These are phyloP conservation scores for Numenius phaeopus DNA, from an alignment of 2,797 vertebrate genomes.

Conservation along the genomic window DNA sequence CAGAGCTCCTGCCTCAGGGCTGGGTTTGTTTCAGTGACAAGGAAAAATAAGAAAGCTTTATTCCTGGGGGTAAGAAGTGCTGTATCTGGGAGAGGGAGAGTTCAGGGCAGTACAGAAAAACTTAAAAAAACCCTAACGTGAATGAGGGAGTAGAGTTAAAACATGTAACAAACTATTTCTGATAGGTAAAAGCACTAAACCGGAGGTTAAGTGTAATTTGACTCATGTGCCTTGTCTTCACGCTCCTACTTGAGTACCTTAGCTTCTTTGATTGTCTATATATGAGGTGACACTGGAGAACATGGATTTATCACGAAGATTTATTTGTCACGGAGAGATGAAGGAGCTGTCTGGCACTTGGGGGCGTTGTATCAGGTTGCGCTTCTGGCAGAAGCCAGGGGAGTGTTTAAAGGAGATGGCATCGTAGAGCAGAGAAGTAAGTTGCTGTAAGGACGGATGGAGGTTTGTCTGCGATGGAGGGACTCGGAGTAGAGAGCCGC, in stretches of 20 bases:
- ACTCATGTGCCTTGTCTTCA: not conserved
- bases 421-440: slow-evolving; percentile 3
- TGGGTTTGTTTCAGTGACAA: not conserved
- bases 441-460: slow-evolving; percentile 27
- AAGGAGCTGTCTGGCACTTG: slow-evolving; percentile 33
- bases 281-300: slow-evolving; percentile 38
- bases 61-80: not conserved
- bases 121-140: not conserved
- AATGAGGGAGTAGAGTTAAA: not conserved
- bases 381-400: not conserved
- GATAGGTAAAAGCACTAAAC: not conserved
- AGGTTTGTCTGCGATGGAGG: not conserved
- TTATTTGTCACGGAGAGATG: slow-evolving; percentile 21
- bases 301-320: slow-evolving; percentile 25
- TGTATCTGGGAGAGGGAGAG: not conserved
- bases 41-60: not conserved
- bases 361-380: slow-evolving; percentile 1
- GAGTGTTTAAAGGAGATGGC: not conserved
- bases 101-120: not conserved
- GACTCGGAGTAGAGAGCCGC: not conserved
- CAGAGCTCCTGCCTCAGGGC: not conserved
- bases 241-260: not conserved
- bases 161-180: not conserved
- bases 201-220: not conserved
- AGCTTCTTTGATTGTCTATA: slow-evolving; percentile 45